Evolutionary conservation across 2,888 invertebrate species (phyloP), one percentile per base, ranked within the genome.

Genomic region (Cosmopolites sordidus): DNA sequence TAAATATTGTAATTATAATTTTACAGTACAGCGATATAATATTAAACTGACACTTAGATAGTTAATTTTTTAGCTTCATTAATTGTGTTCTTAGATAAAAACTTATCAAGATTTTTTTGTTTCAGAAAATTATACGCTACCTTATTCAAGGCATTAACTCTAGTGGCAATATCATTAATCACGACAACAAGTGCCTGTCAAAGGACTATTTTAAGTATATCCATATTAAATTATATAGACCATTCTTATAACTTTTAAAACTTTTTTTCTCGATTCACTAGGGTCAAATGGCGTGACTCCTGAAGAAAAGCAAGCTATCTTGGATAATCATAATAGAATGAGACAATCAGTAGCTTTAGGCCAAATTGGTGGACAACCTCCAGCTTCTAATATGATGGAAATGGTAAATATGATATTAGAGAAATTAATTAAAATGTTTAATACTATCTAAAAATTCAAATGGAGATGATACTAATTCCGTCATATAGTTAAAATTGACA

Each of bases 351-450:
- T 91, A 59, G 90, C 92, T 55, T 78, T 87, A 62, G 92, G 92
- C 43, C 84, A 83, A 68, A 83, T 89, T 65, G 79, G 80, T 61
- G 84, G 84, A 48, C 91, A 91, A 66, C 87, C 89, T 15, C 84
- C 86, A 48, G 86, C 90, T 17, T 84, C 87, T 63, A 89, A 91
- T 74, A 90, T 92, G 89, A 83, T 86, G 76, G 89, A 91, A 79
- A 84, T 92, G 82, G 88, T 88, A 75, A 73, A n/a, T n/a, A n/a
- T n/a, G n/a, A n/a, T n/a, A n/a, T n/a, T n/a, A n/a, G n/a, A n/a
- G n/a, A n/a, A n/a, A n/a, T n/a, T n/a, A n/a, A n/a, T n/a, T n/a
- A n/a, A n/a, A n/a, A n/a, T n/a, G n/a, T n/a, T n/a, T n/a, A n/a
- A n/a, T n/a, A n/a, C n/a, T n/a, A n/a, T n/a, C n/a, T n/a, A n/a